Conservation (phyloP, 92 coral and sea anemone genomes). For the Bergia puertoricense region DNA sequence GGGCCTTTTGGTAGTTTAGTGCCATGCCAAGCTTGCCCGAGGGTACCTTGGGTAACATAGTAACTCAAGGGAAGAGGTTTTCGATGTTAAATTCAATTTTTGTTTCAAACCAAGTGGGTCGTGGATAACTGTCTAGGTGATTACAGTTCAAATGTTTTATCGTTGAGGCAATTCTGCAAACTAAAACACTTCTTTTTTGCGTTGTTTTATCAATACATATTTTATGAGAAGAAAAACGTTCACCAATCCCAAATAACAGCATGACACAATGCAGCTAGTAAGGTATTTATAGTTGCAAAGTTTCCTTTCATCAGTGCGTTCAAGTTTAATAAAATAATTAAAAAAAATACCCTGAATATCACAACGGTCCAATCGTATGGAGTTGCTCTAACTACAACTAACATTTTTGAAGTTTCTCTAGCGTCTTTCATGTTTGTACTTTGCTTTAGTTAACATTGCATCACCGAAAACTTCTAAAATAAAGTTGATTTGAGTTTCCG, state of each 20-base stretch:
- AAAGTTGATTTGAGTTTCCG: neutral
- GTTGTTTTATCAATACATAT: neutral
- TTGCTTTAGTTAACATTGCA: neutral
- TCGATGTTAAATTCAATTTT: neutral
- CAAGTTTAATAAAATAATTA: too few species aligned
- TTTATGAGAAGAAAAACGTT: neutral
- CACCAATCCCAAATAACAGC: neutral
- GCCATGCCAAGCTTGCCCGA: too few species aligned
- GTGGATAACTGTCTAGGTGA: neutral
- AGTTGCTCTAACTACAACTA: neutral
- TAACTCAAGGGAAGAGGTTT: too few species aligned
- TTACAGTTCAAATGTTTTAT: neutral
- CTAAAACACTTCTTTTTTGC: neutral
- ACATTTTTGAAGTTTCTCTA: too few species aligned
- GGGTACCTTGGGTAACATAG: neutral
- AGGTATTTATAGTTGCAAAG: neutral
- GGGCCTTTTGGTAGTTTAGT: too few species aligned
- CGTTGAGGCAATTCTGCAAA: neutral
- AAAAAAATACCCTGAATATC: neutral
- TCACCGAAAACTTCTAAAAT: neutral
- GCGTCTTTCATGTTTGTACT: neutral
- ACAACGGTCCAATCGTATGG: neutral
- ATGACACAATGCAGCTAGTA: neutral
- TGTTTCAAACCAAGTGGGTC: neutral
- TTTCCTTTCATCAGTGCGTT: neutral